Base-by-base conservation (phyloP, 1,140 invertebrate species). In the Subanguina moxae region DNA sequence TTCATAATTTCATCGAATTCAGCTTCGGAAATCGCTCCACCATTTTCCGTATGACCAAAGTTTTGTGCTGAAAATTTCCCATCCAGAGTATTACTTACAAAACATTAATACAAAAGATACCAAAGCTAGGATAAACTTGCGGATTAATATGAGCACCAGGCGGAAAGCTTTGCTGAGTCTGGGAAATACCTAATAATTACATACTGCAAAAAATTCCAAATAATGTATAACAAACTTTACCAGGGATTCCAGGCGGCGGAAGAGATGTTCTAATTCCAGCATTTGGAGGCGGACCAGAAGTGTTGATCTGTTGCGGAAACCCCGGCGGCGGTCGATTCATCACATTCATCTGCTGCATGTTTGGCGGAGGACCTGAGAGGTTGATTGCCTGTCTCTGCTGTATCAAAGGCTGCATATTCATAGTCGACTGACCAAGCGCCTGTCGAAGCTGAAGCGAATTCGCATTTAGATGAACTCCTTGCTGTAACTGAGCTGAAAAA, bases 1-100 rank as follows among this genome's bases (percentile, higher is more conserved):
- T 90, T 88, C 91, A 98, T 95, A 45, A 97, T 93, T 84, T 98
- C 95, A 85, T 98, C 94, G 85, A 97, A 97, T 86, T 98, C 95
- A 71, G 90, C 89, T 84, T 97, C 94, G 70, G 88, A 89, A 25
- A 96, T 42, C 27, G 27, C 52, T 58, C 27, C 46, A 21, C 42
- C 21, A 38, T 21, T 58, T 73, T 43, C 13, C 28, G 27, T 43
- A 61, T 61, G 15, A 19, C 58, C 52, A 48, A 45, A 64, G 70
- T 23, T 45, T 38, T 61, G 76, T 21, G 64, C 52, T 64, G 61
- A 63, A 68, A 38, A 38, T 11, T 38, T 38, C 3, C 32, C 3
- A 38, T 38, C 3, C 3, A 48, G 23, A n/a, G 15, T n/a, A n/a
- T n/a, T n/a, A n/a, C 3, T 38, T 38, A 5, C 11, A 38, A 38